Evolutionary conservation across 2,888 invertebrate species (phyloP).

Genomic region (Cerceris rybyensis): DNA sequence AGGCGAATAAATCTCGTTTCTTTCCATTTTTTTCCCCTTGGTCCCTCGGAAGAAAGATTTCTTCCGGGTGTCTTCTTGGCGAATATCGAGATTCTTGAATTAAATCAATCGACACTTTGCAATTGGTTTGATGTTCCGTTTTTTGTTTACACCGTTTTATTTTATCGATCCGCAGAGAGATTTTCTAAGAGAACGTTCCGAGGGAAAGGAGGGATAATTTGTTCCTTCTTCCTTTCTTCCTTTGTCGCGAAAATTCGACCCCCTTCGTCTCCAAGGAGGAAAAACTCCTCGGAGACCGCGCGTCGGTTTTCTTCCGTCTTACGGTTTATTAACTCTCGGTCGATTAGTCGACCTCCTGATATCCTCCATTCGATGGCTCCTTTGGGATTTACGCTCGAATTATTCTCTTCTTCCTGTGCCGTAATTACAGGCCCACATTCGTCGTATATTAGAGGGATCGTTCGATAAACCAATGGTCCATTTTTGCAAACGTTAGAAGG

Average conservation of each 20-base stretch:
- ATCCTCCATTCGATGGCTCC: slow-evolving; percentile 49
- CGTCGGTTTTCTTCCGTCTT: slow-evolving; percentile 55
- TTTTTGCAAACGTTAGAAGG: neutral
- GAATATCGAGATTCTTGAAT: slow-evolving; percentile 61
- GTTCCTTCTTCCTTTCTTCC: slow-evolving; percentile 28
- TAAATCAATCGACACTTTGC: slow-evolving; percentile 69
- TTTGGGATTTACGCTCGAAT: slow-evolving; percentile 60
- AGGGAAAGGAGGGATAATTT: slow-evolving; percentile 68
- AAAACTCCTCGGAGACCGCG: slow-evolving; percentile 56
- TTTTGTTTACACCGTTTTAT: slow-evolving; percentile 60
- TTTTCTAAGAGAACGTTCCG: slow-evolving; percentile 44
- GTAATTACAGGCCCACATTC: slow-evolving; percentile 30
- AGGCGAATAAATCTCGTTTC: slow-evolving; percentile 66
- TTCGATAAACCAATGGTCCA: slow-evolving; percentile 8
- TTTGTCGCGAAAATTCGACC: slow-evolving; percentile 27
- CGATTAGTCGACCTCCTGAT: slow-evolving; percentile 64
- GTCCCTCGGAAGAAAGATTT: neutral
- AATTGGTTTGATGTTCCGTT: slow-evolving; percentile 52
- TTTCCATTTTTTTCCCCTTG: slow-evolving; percentile 31
- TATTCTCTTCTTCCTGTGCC: slow-evolving; percentile 47
- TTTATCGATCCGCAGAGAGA: slow-evolving; percentile 63
- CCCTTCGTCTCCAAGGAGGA: slow-evolving; percentile 27
- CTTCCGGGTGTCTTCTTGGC: neutral
- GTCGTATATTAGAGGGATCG: neutral
- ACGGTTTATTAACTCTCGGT: slow-evolving; percentile 67